A percentile compares a stretch with the other conserved stretches of the same genome.
phyloP scores from a whole-genome alignment of 2,113 vertebrate species.

The Rissa tridactyla region DNA sequence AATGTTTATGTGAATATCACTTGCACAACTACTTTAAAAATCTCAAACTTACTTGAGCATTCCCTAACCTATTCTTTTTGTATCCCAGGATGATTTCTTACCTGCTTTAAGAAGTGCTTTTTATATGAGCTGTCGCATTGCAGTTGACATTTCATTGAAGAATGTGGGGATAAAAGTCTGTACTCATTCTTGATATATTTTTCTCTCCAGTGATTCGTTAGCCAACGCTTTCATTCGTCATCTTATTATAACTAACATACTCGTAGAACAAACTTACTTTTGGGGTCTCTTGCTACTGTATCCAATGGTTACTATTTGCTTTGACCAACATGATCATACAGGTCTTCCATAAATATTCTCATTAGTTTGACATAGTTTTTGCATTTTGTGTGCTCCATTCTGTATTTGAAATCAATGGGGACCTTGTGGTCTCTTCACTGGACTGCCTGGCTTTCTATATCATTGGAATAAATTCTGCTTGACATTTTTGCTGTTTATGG shows the following conservation, averaged over 20 bases:
- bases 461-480: not conserved
- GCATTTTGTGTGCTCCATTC: not conserved
- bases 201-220: not conserved
- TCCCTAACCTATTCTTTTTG: not conserved
- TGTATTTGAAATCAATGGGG: not conserved
- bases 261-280: not conserved
- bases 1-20: not conserved
- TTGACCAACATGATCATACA: not conserved
- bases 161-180: not conserved
- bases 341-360: not conserved
- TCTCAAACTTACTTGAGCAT: not conserved
- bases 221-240: not conserved
- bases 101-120: not conserved
- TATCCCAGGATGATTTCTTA: not conserved
- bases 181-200: not conserved
- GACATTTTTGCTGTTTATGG: not conserved
- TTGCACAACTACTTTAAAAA: not conserved
- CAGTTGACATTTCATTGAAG: not conserved
- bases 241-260: not conserved
- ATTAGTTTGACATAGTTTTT: not conserved
- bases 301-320: not conserved
- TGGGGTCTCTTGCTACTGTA: not conserved
- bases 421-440: not conserved
- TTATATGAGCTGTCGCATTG: not conserved
- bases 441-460: not conserved